A percentile compares a stretch with the other conserved stretches of the same genome.
These are phyloP conservation scores for Deladenus siricidicola DNA, from an alignment of 2,888 invertebrate species.

Conservation along the genomic window DNA sequence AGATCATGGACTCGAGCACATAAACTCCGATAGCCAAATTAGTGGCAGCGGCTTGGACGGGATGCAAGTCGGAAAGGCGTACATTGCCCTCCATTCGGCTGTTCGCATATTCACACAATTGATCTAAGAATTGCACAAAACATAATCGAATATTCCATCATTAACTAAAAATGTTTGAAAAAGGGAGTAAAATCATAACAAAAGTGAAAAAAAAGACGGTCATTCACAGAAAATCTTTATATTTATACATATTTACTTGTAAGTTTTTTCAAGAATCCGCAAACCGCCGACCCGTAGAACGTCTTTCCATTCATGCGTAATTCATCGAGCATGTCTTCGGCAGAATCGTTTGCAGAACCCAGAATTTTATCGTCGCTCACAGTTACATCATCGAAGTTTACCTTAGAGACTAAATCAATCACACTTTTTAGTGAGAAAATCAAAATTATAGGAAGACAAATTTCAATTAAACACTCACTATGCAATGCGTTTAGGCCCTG, in stretches of 20 bases:
- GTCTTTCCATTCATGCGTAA: constrained; percentile 14
- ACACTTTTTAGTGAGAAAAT: not conserved
- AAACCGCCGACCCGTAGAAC: constrained; percentile 33
- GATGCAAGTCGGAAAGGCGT: constrained; percentile 25
- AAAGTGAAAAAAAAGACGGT: too few species aligned
- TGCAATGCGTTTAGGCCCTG: constrained; percentile 23
- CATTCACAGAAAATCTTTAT: too few species aligned
- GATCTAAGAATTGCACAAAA: constrained; percentile 10
- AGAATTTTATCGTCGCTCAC: constrained; percentile 20
- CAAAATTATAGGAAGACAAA: not conserved
- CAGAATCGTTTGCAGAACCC: constrained; percentile 17
- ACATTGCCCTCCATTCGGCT: constrained; percentile 20
- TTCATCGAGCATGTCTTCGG: constrained; percentile 23
- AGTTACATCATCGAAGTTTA: constrained; percentile 26
- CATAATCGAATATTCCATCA: not conserved
- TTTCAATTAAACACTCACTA: constrained; percentile 14
- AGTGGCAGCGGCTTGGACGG: constrained; percentile 29
- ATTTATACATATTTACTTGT: too few species aligned
- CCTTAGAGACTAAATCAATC: constrained; percentile 27
- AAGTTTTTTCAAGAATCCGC: constrained; percentile 32
- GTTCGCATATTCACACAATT: constrained; percentile 26
- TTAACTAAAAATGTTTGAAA: not conserved
- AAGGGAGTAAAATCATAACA: not conserved
- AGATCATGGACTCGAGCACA: constrained; percentile 45
- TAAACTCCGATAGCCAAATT: constrained; percentile 33